Conservation (phyloP, 2,888 invertebrate genomes). For the Nyleta sp. region DNA sequence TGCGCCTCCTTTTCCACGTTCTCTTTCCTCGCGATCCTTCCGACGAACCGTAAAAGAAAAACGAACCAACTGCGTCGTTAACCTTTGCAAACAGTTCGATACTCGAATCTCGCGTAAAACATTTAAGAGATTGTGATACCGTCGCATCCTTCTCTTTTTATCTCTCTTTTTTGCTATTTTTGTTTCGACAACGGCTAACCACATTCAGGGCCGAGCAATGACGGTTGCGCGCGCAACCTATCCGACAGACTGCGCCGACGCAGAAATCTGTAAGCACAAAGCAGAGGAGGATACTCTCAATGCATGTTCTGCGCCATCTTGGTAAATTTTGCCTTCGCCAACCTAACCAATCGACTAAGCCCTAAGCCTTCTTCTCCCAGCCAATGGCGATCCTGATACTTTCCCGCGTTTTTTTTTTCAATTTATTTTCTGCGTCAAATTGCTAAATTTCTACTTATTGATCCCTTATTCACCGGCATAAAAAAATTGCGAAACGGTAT, state of each 20-base stretch:
- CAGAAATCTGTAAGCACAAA: constrained; percentile 83
- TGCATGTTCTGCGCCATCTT: constrained; percentile 80
- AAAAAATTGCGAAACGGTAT: constrained; percentile 16
- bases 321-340: constrained; percentile 79
- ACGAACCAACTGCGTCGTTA: constrained; percentile 1
- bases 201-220: constrained; percentile 81
- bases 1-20: too few species aligned
- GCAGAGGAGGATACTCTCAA: constrained; percentile 82
- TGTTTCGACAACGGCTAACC: constrained; percentile 78
- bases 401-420: not conserved
- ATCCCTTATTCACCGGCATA: constrained; percentile 3
- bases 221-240: constrained; percentile 80
- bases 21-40: too few species aligned
- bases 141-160: too few species aligned
- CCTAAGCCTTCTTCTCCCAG: constrained; percentile 72
- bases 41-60: too few species aligned
- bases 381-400: constrained; percentile 75
- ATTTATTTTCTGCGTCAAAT: not conserved
- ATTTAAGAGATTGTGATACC: constrained; percentile 9
- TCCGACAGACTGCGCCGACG: constrained; percentile 81
- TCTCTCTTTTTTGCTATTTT: too few species aligned
- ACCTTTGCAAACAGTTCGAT: constrained; percentile 7
- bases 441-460: constrained; percentile 9
- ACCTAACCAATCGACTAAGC: constrained; percentile 76
- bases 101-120: constrained; percentile 13